Base-by-base conservation (phyloP, 2,797 vertebrate species). In the Pyrocephalus nanus region DNA sequence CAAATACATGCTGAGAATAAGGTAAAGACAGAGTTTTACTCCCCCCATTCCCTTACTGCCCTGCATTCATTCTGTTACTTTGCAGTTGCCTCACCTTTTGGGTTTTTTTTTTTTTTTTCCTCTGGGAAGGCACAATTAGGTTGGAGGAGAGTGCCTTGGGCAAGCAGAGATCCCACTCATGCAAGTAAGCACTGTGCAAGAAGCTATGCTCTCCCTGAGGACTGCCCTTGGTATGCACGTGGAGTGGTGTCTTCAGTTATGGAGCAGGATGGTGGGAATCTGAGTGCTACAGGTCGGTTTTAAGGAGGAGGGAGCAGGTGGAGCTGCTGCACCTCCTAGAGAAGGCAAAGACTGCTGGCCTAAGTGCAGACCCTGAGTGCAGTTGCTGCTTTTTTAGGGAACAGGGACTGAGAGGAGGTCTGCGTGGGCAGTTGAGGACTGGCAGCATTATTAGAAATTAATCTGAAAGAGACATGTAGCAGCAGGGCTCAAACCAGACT, bases 241-340 rank as follows among this genome's bases (percentile, higher is more conserved):
- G 71, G 42, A 43, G 15, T 0, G 1, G 2, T 71, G 34, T 55
- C 48, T 9, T 55, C 0, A 0, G 34, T 19, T n/a, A 27, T 1
- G 0, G 1, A 54, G 57, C 40, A 55, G 17, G 0, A 0, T 30
- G 34, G 16, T 3, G 4, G 8, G n/a, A 26, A 87, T 26, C 36
- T 72, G 67, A 54, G 48, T 0, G 1, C 25, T 75, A 22, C 5
- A 0, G 2, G 9, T 36, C 7, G 34, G 15, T 70, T 92, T 62
- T 27, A 27, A 81, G 47, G 25, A 76, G 54, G 34, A 69, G 22
- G 9, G 60, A 88, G 40, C 55, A 62, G 20, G 15, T 70, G 55
- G 25, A 73, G 32, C 16, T 72, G 58, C 62, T 73, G 23, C 21
- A 57, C 1, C 13, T 74, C 15, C 20, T 51, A 19, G 55, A n/a